Evolutionary conservation across 2,888 invertebrate species (phyloP), one percentile per base, ranked within the genome.

Genomic region (Lepidonotus clava): DNA sequence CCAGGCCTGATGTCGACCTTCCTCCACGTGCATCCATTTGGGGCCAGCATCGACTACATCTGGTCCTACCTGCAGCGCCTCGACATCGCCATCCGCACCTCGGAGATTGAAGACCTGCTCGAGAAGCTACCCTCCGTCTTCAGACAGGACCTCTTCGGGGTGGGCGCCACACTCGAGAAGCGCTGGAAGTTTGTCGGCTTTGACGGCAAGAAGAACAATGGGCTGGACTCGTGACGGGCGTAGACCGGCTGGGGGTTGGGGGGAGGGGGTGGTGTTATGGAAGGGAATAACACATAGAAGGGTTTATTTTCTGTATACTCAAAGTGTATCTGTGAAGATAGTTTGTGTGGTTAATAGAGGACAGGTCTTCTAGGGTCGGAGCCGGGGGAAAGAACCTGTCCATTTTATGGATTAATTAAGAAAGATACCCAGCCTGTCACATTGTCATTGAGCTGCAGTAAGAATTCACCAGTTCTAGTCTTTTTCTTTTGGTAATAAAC

Each of bases 21-120:
- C 95, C 95, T 98, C 85, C 96, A 97, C 94, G 97, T 98, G 56
- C 98, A 98, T 95, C 98, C 98, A 0, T 97, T 97, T 92, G 98
- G 98, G 77, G 98, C 98, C 0, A 97, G 97, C 87, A 95, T 97
- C 0, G 98, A 97, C 93, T 97, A 97, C 94, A 96, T 98, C 89
- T 97, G 97, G 95, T 97, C 97, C 11, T 98, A 98, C 94, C 96
- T 98, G 34, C 97, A 97, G 91, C 97, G 97, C 92, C 95, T 97
- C 90, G 96, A 97, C 91, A 95, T 96, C 0, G 95, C 95, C 90
- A 95, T 97, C 83, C 95, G 96, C 87, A 96, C 97, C 80, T 96
- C 96, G 61, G 96, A 93, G 85, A 90, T 94, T 0, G 93, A 93
- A 88, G 92, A 92, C 40, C 87, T 98, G 34, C 96, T 98, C 92